Evolutionary conservation across 2,888 invertebrate species (phyloP).

Genomic region (Noctua janthina): DNA sequence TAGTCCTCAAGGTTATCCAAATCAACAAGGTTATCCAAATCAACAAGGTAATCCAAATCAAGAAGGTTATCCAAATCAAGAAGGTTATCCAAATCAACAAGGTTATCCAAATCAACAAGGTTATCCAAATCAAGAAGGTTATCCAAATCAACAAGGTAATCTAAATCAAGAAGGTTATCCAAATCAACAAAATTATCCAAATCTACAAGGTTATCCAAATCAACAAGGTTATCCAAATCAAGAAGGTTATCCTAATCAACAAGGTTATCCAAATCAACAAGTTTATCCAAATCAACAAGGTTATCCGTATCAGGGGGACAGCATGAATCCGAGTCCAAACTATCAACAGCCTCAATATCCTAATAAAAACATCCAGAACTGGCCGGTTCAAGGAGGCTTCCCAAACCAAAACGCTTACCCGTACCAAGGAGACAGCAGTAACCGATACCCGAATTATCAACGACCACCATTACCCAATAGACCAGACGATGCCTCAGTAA

Average conservation of each 20-base stretch:
- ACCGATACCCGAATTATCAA: constrained; percentile 49
- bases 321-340: constrained; percentile 46
- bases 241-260: constrained; percentile 41
- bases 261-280: constrained; percentile 6
- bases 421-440: constrained; percentile 47
- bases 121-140: constrained; percentile 30
- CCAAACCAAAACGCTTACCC: constrained; percentile 32
- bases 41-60: constrained; percentile 22
- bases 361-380: constrained; percentile 32
- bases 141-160: not conserved
- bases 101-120: constrained; percentile 40
- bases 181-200: constrained; percentile 21
- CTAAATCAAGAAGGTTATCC: constrained; percentile 46
- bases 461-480: constrained; percentile 34
- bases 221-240: constrained; percentile 28
- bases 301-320: constrained; percentile 41
- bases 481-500: constrained; percentile 20
- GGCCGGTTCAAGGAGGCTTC: constrained; percentile 35
- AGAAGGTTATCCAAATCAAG: constrained; percentile 33
- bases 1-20: constrained; percentile 35
- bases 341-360: constrained; percentile 41
- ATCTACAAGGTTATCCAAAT: no score
- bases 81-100: not conserved
- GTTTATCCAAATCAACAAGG: constrained; percentile 31
- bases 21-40: constrained; percentile 26